Conservation (phyloP, 2,888 invertebrate genomes). For the Cheilosia vulpina region DNA sequence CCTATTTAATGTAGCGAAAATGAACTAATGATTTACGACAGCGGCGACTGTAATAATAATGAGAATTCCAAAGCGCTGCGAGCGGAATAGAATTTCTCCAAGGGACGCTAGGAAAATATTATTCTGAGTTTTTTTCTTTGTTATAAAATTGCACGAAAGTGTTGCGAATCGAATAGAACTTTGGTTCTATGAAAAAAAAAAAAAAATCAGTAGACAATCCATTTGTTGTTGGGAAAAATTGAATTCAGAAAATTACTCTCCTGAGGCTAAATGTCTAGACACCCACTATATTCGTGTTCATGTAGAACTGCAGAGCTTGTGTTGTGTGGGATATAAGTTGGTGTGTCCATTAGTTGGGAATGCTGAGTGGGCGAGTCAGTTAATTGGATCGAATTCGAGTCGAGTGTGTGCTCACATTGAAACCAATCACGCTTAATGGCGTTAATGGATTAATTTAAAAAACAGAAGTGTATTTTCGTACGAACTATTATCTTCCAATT, state of each 20-base stretch:
- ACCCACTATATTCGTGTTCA: slow-evolving; percentile 37
- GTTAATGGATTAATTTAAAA: slow-evolving; percentile 12
- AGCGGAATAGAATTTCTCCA: not conserved
- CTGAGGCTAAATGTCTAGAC: slow-evolving; percentile 70
- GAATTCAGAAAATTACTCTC: slow-evolving; percentile 40
- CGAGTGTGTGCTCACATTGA: not conserved
- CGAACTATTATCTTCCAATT: too few relatives aligned
- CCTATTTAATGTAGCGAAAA: slow-evolving; percentile 83
- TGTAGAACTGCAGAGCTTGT: slow-evolving; percentile 13
- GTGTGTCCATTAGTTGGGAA: slow-evolving; percentile 40
- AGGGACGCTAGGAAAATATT: slow-evolving; percentile 4
- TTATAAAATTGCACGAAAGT: slow-evolving; percentile 11
- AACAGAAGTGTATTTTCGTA: not conserved
- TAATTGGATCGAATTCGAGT: slow-evolving; percentile 39
- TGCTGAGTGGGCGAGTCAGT: slow-evolving; percentile 33
- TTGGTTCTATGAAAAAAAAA: slow-evolving; percentile 7
- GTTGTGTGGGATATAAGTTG: slow-evolving; percentile 28
- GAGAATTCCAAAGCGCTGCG: slow-evolving; percentile 21
- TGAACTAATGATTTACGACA: slow-evolving; percentile 81
- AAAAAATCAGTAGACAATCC: slow-evolving; percentile 61
- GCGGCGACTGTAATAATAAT: slow-evolving; percentile 73
- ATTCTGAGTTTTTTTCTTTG: slow-evolving; percentile 10
- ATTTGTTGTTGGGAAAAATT: slow-evolving; percentile 47
- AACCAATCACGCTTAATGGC: slow-evolving; percentile 4
- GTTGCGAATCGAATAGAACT: slow-evolving; percentile 56